Conservation (phyloP, 2,113 vertebrate species). For the Indicator maculatus region DNA sequence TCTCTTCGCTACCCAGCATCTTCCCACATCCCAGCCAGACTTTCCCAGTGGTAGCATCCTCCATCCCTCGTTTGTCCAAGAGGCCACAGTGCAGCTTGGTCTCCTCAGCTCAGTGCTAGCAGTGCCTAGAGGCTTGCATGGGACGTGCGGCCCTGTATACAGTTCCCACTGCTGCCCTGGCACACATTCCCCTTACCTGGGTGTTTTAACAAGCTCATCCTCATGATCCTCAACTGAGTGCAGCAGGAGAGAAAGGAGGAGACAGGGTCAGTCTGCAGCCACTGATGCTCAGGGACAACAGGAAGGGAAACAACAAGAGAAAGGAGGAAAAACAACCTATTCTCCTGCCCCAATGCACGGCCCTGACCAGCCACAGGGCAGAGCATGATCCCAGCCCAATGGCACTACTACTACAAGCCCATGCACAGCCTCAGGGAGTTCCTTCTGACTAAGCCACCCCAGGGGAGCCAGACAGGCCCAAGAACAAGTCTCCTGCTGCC, state of each 20-base stretch:
- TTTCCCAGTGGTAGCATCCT: not conserved
- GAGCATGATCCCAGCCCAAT: rapidly evolving
- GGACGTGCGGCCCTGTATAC: not conserved
- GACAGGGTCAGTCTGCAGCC: not conserved
- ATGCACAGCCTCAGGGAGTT: rapidly evolving
- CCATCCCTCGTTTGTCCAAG: not conserved
- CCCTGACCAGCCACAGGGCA: rapidly evolving
- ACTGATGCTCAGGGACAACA: not conserved
- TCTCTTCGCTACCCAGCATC: not conserved
- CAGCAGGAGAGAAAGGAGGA: constrained; percentile 65
- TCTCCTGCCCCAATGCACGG: not conserved
- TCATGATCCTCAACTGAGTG: constrained; percentile 92
- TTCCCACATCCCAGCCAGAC: not conserved
- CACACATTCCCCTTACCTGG: constrained; percentile 82
- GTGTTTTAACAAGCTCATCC: constrained; percentile 88
- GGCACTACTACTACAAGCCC: rapidly evolving
- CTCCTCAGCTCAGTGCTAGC: not conserved
- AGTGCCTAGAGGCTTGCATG: not conserved
- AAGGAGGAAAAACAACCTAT: not conserved
- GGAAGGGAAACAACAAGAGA: not conserved
- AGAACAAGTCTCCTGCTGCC: not conserved
- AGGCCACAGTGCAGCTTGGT: not conserved
- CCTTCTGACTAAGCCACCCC: not conserved
- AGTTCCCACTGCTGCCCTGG: not conserved
- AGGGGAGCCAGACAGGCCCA: not conserved